These are phyloP conservation scores for Meiosimyza decipiens DNA, from an alignment of 2,888 invertebrate genomes.

Conservation along the genomic window DNA sequence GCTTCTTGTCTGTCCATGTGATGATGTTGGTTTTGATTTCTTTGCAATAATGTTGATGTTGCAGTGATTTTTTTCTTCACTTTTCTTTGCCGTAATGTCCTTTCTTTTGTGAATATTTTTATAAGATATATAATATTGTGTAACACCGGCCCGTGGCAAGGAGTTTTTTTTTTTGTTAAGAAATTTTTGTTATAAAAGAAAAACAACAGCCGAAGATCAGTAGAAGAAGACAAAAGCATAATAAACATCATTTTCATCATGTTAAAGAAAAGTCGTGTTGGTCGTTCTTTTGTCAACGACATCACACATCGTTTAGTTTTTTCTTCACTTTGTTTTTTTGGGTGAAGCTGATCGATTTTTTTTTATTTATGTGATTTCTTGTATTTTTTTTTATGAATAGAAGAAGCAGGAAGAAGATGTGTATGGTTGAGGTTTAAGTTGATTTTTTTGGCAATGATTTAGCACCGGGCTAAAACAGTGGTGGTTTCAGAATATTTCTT, in stretches of 20 bases:
- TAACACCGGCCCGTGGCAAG: slow-evolving; percentile 65
- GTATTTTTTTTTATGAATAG: slow-evolving; percentile 26
- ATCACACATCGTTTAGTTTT: slow-evolving; percentile 62
- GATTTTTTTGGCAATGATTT: slow-evolving; percentile 14
- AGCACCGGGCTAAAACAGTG: slow-evolving; percentile 47
- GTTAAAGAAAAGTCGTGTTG: background rate
- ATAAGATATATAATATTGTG: slow-evolving; percentile 49
- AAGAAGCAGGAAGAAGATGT: slow-evolving; percentile 34
- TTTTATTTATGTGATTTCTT: slow-evolving; percentile 36
- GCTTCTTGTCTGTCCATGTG: slow-evolving; percentile 46
- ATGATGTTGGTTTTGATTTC: slow-evolving; percentile 33
- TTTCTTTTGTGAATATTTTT: slow-evolving; percentile 8
- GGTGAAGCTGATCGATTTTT: slow-evolving; percentile 42
- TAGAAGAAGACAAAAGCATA: slow-evolving; percentile 25
- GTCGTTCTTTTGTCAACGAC: slow-evolving; percentile 60
- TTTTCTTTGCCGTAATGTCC: slow-evolving; percentile 15
- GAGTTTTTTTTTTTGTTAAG: slow-evolving; percentile 53
- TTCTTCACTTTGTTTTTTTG: slow-evolving; percentile 45
- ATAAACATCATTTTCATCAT: slow-evolving; percentile 15
- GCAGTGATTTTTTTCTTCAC: slow-evolving; percentile 1
- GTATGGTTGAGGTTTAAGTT: background rate
- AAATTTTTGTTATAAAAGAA: slow-evolving; percentile 46
- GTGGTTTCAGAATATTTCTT: background rate
- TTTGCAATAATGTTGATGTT: slow-evolving; percentile 11
- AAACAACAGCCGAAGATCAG: slow-evolving; percentile 34